Percentiles rank a stretch among this genome's conserved stretches.
These are phyloP conservation scores for Mermis nigrescens DNA, from an alignment of 2,888 invertebrate species.

Conservation along the genomic window DNA sequence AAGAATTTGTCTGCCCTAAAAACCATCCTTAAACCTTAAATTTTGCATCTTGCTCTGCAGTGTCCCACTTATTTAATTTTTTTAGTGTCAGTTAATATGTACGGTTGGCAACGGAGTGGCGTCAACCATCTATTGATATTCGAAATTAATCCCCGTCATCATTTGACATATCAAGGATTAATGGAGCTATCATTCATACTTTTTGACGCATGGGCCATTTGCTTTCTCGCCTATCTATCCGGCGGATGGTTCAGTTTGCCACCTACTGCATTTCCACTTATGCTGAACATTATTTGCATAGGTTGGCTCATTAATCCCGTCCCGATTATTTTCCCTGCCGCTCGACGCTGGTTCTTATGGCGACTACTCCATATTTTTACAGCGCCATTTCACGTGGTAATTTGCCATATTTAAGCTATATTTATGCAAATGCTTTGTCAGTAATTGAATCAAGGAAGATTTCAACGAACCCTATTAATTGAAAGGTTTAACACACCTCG, in stretches of 20 bases:
- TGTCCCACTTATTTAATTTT: background rate
- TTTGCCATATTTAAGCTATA: too few species aligned
- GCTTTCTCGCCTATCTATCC: constrained; percentile 48
- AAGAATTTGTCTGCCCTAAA: too few species aligned
- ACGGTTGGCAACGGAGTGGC: constrained; percentile 40
- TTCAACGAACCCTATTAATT: too few species aligned
- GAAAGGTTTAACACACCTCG: too few species aligned
- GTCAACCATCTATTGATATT: constrained; percentile 42
- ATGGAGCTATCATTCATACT: constrained; percentile 38
- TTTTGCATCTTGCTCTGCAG: too few species aligned
- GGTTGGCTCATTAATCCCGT: constrained; percentile 26
- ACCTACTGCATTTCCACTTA: constrained; percentile 72
- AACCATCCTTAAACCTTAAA: too few species aligned
- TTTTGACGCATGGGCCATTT: constrained; percentile 34
- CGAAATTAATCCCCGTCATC: constrained; percentile 40
- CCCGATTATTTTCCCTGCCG: background rate
- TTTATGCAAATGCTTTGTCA: too few species aligned
- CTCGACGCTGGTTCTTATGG: constrained; percentile 4
- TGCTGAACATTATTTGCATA: constrained; percentile 52
- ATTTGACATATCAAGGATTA: constrained; percentile 39
- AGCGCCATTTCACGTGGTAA: constrained; percentile 39
- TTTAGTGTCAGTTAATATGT: constrained; percentile 38
- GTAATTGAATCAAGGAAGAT: too few species aligned
- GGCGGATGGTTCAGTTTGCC: constrained; percentile 39
- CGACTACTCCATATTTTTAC: background rate